Evolutionary conservation across 2,888 invertebrate species (phyloP).

Genomic region (Germaria angustata): DNA sequence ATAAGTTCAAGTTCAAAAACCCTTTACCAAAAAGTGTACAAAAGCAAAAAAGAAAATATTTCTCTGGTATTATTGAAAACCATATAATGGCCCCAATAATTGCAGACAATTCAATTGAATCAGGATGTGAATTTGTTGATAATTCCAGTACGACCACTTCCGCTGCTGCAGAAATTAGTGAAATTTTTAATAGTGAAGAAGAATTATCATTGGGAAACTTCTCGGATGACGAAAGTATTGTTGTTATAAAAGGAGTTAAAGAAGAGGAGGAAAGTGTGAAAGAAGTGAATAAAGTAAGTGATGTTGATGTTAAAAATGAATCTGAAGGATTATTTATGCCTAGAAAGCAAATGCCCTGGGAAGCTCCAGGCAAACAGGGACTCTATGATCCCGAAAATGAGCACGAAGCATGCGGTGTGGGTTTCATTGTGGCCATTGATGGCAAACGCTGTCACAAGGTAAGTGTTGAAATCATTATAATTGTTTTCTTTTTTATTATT

Average conservation of each 20-base stretch:
- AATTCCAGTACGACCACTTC: conserved; percentile 70
- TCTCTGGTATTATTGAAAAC: conserved; percentile 61
- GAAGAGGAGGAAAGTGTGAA: conserved; percentile 42
- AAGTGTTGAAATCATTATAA: conserved; percentile 70
- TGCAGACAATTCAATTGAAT: conserved; percentile 77
- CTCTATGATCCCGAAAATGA: conserved; percentile 98
- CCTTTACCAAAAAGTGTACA: conserved; percentile 37
- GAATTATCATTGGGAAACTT: conserved; percentile 31
- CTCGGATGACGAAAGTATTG: conserved; percentile 65
- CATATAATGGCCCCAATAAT: conserved; percentile 80
- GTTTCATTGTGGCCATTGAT: conserved; percentile 99
- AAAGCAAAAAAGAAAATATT: conserved; percentile 55
- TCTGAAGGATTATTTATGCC: conserved; percentile 11
- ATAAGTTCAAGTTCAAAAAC: conserved; percentile 51
- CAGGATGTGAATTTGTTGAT: conserved; percentile 79
- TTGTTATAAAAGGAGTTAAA: conserved; percentile 32
- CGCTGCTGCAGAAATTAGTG: conserved; percentile 64
- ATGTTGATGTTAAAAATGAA: conserved; percentile 47
- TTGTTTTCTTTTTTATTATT: too few species aligned
- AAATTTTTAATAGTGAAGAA: conserved; percentile 54
- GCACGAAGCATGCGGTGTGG: conserved; percentile 99
- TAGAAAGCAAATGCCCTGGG: conserved; percentile 85
- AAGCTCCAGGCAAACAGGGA: conserved; percentile 92
- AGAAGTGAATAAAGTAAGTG: conserved; percentile 46
- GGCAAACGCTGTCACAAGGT: conserved; percentile 95